Evolutionary conservation across 2,113 vertebrate genomes (phyloP), one percentile per base, ranked within the genome.

Genomic region (Cacatua alba): DNA sequence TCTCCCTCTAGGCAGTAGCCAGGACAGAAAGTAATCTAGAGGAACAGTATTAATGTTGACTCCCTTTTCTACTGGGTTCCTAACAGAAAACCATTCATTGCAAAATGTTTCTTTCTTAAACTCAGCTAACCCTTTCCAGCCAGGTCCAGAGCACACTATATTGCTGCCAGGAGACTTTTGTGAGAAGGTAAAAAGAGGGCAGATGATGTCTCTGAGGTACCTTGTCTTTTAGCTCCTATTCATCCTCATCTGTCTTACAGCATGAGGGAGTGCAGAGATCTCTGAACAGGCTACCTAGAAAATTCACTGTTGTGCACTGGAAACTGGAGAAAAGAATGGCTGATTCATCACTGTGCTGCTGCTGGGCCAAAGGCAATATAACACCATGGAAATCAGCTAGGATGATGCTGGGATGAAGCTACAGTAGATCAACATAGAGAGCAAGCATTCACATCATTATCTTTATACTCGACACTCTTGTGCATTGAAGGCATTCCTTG

Each of bases 181-280:
- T 74, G 74, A 60, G 59, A 52, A 85, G 49, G n/a, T 72, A 21
- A 63, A 71, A 62, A 65, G 59, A 82, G 78, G 48, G 48, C 37
- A 86, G 57, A 62, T 77, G 57, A 48, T 67, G 82, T 88, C 64
- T 80, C 23, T 65, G 87, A 83, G 75, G 44, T 93, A 51, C 33
- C 51, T 83, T 90, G 86, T 35, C 5, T 93, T 96, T 83, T 82
- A 75, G 48, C 39, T 84, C 7, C 62, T 78, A 3, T 52, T 86
- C 55, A 15, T 64, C 33, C 57, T 92, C 43, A 44, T 78, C 60
- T 83, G 24, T 80, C 19, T 83, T 62, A 44, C 15, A 68, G 37
- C 3, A 1, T 39, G 57, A 57, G 31, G 62, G 28, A 86, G 44
- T 6, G 9, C 57, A 88, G 77, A 65, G 48, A 44, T 76, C 43